Evolutionary conservation across 2,888 invertebrate genomes (phyloP).

Genomic region (Phoenoteleia sp.): DNA sequence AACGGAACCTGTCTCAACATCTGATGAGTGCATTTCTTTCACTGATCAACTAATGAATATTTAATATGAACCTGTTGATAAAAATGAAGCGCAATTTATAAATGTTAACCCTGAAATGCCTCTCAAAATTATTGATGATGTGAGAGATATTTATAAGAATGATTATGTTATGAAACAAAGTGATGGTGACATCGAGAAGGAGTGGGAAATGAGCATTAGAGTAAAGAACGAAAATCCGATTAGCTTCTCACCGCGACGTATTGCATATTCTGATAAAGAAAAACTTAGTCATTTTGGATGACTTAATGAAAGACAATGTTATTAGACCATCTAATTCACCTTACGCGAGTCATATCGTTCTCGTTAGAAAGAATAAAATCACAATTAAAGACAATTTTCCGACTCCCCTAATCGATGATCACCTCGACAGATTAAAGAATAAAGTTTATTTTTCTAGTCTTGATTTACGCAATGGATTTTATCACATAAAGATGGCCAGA

Average conservation of each 20-base stretch:
- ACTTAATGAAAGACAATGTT: neutral
- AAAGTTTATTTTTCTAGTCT: too few relatives aligned
- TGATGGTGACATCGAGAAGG: neutral
- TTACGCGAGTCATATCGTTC: constrained; percentile 40
- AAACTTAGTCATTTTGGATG: constrained; percentile 36
- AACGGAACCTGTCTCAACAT: neutral
- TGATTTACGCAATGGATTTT: too few relatives aligned
- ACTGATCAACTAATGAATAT: constrained; percentile 9
- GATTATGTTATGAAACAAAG: neutral
- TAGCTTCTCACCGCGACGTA: constrained; percentile 21
- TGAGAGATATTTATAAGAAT: neutral
- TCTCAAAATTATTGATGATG: neutral
- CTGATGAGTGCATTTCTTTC: neutral
- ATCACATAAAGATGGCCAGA: too few relatives aligned
- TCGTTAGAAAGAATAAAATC: constrained; percentile 42
- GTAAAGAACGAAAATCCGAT: constrained; percentile 37
- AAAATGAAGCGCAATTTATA: neutral
- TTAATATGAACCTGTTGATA: neutral
- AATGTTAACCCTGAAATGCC: constrained; percentile 1
- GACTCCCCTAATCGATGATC: too few relatives aligned
- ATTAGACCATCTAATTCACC: constrained; percentile 34
- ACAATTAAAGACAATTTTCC: too few relatives aligned
- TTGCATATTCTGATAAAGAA: constrained; percentile 31
- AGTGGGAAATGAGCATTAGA: constrained; percentile 21
- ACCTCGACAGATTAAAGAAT: too few relatives aligned